A percentile compares a stretch with the other conserved stretches of the same genome.
phyloP scores from a whole-genome alignment of 2,113 vertebrate genomes.

The Corythoichthys haematopterus region DNA sequence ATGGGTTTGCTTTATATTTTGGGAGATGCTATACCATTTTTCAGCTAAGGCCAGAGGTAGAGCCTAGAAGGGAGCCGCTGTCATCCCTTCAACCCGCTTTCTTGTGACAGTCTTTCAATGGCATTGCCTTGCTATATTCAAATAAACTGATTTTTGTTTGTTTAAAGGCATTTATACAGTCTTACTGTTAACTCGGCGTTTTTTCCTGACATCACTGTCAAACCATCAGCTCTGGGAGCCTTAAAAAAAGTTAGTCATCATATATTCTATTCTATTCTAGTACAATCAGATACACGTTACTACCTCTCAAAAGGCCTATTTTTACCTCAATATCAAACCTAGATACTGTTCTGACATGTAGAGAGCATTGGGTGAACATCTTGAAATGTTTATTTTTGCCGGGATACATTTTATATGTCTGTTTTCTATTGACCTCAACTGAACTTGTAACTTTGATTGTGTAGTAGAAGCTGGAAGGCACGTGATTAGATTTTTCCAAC shows the following conservation, averaged over 20 bases:
- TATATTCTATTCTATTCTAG: constrained; percentile 74
- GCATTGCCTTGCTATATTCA: too few relatives aligned
- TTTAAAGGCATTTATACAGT: too few relatives aligned
- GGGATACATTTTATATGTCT: constrained; percentile 1
- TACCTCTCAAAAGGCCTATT: constrained; percentile 91
- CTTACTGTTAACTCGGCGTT: too few relatives aligned
- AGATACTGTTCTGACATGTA: constrained; percentile 75
- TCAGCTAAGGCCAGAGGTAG: constrained; percentile 80
- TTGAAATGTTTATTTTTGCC: constrained; percentile 92
- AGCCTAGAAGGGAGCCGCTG: constrained; percentile 73
- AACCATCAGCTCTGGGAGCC: constrained; percentile 70
- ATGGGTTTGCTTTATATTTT: constrained; percentile 82
- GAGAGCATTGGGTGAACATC: constrained; percentile 83
- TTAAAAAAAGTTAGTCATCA: constrained; percentile 74
- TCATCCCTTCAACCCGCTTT: constrained; percentile 27
- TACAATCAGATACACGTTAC: constrained; percentile 91
- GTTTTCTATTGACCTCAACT: constrained; percentile 3
- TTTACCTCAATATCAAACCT: constrained; percentile 93
- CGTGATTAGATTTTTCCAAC: constrained; percentile 68
- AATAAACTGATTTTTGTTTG: too few relatives aligned
- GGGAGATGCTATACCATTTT: constrained; percentile 72
- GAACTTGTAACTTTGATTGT: constrained; percentile 60
- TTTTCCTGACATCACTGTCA: not conserved
- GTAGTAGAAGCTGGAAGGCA: constrained; percentile 81
- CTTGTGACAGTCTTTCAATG: not conserved